These are phyloP conservation scores for Cerastis leucographa DNA, from an alignment of 2,888 invertebrate genomes.

Conservation along the genomic window DNA sequence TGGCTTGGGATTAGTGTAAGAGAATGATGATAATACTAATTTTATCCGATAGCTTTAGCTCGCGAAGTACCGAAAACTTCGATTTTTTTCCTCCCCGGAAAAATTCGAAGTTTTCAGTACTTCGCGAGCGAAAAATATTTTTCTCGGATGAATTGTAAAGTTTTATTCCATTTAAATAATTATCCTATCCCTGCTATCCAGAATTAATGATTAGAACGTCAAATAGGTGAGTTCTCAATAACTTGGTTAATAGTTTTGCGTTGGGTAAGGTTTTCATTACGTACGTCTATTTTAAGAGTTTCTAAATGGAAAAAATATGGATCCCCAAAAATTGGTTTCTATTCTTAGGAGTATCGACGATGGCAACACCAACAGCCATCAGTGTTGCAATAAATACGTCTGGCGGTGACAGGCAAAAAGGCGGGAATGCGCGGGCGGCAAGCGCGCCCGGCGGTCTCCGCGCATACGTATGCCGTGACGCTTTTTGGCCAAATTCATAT, in stretches of 20 bases:
- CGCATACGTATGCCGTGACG: constrained; percentile 76
- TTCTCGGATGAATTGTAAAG: too few relatives aligned
- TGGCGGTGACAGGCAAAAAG: constrained; percentile 83
- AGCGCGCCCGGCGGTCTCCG: constrained; percentile 85
- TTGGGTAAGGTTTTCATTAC: not conserved
- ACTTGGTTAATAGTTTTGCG: not conserved
- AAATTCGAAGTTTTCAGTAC: too few relatives aligned
- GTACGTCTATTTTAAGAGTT: not conserved
- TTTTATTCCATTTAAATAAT: not conserved
- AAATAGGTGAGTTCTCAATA: not conserved
- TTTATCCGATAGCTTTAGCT: not conserved
- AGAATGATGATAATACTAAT: too few relatives aligned
- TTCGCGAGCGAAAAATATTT: too few relatives aligned
- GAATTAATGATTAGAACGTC: not conserved
- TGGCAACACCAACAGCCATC: constrained; percentile 55
- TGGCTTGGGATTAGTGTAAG: too few relatives aligned
- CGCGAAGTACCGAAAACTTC: too few relatives aligned
- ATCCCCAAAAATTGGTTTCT: not conserved
- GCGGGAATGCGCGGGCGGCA: constrained; percentile 79
- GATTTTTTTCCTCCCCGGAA: not conserved
- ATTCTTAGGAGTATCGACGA: not conserved
- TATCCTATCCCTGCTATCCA: not conserved
- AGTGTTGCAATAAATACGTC: constrained; percentile 88
- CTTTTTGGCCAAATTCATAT: constrained; percentile 84
- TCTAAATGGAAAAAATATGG: not conserved